Evolutionary conservation across 2,888 invertebrate genomes (phyloP).

Genomic region (Clivina fossor): DNA sequence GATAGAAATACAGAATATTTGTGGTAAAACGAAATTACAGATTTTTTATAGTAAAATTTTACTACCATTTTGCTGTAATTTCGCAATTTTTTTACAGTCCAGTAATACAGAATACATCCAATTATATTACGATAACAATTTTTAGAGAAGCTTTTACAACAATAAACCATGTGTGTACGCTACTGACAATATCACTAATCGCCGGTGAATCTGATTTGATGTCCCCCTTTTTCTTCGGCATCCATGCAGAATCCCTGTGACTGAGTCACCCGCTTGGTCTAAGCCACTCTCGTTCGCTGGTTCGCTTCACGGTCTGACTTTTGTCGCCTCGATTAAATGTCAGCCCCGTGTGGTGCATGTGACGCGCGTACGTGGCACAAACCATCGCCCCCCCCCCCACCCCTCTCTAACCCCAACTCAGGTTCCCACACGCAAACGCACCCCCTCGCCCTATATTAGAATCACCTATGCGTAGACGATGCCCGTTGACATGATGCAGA

Average conservation of each 20-base stretch:
- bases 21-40: too few species aligned
- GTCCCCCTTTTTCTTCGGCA: not conserved
- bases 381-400: not conserved
- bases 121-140: not conserved
- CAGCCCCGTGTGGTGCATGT: slow-evolving; percentile 29
- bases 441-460: slow-evolving; percentile 1
- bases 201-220: too few species aligned
- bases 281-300: slow-evolving; percentile 12
- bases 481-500: not conserved
- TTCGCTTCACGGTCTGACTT: slow-evolving; percentile 38
- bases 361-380: not conserved
- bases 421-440: not conserved
- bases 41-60: too few species aligned
- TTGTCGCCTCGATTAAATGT: slow-evolving; percentile 40
- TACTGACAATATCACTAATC: not conserved
- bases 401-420: slow-evolving; percentile 1
- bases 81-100: too few species aligned
- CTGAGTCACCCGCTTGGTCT: slow-evolving; percentile 20
- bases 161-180: too few species aligned
- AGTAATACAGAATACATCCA: slow-evolving; percentile 2
- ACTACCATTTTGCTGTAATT: too few species aligned
- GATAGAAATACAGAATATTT: too few species aligned
- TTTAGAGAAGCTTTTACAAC: too few species aligned
- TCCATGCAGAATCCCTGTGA: slow-evolving; percentile 7
- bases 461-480: slow-evolving; percentile 13